Base-by-base conservation (phyloP, 2,888 invertebrate genomes). In the Reticulitermes lucifugus region DNA sequence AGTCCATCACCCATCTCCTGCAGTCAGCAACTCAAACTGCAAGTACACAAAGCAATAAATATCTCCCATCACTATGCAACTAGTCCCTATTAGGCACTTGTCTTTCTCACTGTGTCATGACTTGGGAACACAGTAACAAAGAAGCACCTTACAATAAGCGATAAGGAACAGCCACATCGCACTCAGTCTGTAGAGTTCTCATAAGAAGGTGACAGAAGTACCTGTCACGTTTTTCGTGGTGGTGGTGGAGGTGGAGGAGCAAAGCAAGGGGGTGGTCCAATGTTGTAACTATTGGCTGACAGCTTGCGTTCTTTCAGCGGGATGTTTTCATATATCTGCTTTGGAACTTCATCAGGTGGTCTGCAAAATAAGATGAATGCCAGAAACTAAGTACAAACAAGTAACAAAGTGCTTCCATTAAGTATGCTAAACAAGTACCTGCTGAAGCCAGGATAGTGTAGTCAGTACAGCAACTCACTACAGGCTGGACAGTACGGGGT, bases 241-340 rank as follows among this genome's bases (percentile, higher is more conserved):
- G 87, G 87, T 77, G 88, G 88, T 21, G 88, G 88, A 41, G 88
- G 88, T 22, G 88, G 88, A 51, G 88, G 87, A 21, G 87, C 87
- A 80, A 88, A 87, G 82, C 84, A 84, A 14, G 88, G 87, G 3
- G 88, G 88, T 46, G 88, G 88, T 60, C 88, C 88, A 43, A 85
- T 87, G 84, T 86, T 87, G 80, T 86, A 85, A 75, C 84, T 87
- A 85, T 86, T 87, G 60, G 75, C 77, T 3, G 86, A 87, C 41
- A 85, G 70, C 82, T 88, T 88, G 79, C 88, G 87, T 83, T 92
- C 92, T 88, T 90, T 91, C 79, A 91, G 89, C 86, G 92, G 92
- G 90, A 93, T 91, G 91, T 93, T 93, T 89, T 91, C 92, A 88
- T 92, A 93, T 60, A 91, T 89, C 86, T 91, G 92, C 87, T 91